These are phyloP conservation scores for Drosophila kikkawai DNA, from an alignment of 1,140 invertebrate species.

Conservation along the genomic window DNA sequence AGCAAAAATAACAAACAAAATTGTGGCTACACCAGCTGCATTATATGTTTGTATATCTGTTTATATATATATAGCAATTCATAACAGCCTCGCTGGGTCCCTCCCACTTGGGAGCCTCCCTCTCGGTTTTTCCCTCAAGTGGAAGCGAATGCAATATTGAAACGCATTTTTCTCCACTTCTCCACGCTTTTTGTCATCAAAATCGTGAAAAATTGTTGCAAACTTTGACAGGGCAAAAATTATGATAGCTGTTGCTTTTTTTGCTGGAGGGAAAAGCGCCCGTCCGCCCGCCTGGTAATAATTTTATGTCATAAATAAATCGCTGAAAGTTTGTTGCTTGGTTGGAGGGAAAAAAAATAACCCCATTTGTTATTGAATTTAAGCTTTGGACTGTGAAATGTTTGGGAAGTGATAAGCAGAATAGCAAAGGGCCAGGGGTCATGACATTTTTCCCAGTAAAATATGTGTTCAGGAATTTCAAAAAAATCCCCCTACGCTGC, in stretches of 20 bases:
- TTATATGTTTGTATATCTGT: slow-evolving; percentile 24
- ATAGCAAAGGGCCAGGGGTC: not conserved
- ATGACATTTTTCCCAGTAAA: slow-evolving; percentile 1
- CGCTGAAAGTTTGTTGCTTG: slow-evolving; percentile 26
- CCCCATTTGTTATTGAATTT: slow-evolving; percentile 52
- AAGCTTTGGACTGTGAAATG: slow-evolving; percentile 44
- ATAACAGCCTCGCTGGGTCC: not conserved
- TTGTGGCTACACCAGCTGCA: slow-evolving; percentile 51
- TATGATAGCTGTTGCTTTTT: slow-evolving; percentile 68
- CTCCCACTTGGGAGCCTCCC: slow-evolving; percentile 4
- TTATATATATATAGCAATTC: slow-evolving; percentile 8
- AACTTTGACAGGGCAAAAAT: slow-evolving; percentile 76
- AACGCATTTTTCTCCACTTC: slow-evolving; percentile 56
- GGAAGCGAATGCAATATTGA: slow-evolving; percentile 58
- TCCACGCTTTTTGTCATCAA: slow-evolving; percentile 54
- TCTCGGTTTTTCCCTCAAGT: slow-evolving; percentile 33
- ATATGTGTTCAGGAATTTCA: slow-evolving; percentile 6
- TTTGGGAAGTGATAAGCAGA: slow-evolving; percentile 33
- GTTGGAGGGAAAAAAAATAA: slow-evolving; percentile 31
- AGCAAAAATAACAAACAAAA: slow-evolving; percentile 35
- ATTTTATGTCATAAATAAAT: slow-evolving; percentile 76
- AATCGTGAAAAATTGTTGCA: slow-evolving; percentile 79
- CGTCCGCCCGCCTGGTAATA: slow-evolving; percentile 51
- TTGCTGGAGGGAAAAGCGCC: slow-evolving; percentile 1
- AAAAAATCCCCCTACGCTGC: slow-evolving; percentile 1